These are phyloP conservation scores for Engystomops pustulosus DNA, from an alignment of 2,113 vertebrate genomes.

Conservation along the genomic window DNA sequence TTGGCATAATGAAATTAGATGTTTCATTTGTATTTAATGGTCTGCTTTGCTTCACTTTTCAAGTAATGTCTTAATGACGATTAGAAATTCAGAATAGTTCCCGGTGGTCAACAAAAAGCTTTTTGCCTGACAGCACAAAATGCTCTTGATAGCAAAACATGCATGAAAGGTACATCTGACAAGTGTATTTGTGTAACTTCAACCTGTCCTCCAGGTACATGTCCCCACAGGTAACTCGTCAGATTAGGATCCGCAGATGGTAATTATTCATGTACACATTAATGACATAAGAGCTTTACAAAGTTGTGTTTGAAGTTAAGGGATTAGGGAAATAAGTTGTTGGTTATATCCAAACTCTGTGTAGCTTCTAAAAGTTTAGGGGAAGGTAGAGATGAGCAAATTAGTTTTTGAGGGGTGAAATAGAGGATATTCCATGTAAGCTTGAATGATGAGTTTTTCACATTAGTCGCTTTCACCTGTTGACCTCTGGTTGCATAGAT, in stretches of 20 bases:
- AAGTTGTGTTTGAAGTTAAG: conserved; percentile 30
- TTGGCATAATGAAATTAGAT: conserved; percentile 57
- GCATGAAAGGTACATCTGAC: conserved; percentile 56
- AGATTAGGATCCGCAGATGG: conserved; percentile 24
- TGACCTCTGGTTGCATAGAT: too few relatives aligned
- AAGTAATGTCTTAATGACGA: conserved; percentile 56
- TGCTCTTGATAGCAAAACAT: conserved; percentile 32
- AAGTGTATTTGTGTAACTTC: conserved; percentile 50
- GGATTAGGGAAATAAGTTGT: conserved; percentile 6
- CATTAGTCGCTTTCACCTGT: too few relatives aligned
- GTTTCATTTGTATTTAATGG: conserved; percentile 54
- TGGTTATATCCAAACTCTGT: neutral
- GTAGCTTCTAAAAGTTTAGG: neutral
- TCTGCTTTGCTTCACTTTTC: conserved; percentile 48
- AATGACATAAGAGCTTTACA: conserved; percentile 31
- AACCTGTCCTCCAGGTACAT: conserved; percentile 35
- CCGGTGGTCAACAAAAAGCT: conserved; percentile 51
- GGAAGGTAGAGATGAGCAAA: neutral
- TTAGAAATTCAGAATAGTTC: conserved; percentile 57
- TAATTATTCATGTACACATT: conserved; percentile 36
- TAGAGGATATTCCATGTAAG: too few relatives aligned
- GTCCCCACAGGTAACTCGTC: conserved; percentile 43
- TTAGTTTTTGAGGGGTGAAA: too few relatives aligned
- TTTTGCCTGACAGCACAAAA: conserved; percentile 54
- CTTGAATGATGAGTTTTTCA: too few relatives aligned